Evolutionary conservation across 2,113 vertebrate species (phyloP).

Genomic region (Myotis yumanensis): DNA sequence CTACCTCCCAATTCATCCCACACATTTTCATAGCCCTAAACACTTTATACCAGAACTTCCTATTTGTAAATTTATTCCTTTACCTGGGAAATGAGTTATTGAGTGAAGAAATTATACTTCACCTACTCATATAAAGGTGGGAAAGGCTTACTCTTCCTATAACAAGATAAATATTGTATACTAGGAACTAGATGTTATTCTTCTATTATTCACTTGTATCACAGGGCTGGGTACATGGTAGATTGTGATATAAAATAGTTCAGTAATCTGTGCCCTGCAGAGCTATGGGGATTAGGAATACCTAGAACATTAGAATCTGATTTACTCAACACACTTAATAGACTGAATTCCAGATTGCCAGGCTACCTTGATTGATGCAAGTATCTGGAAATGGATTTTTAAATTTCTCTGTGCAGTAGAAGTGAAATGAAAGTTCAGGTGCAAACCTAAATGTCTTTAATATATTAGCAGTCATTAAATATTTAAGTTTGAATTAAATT

Average conservation of each 20-base stretch:
- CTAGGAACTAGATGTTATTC: background rate
- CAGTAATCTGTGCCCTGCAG: background rate
- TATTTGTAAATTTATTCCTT: background rate
- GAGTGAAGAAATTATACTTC: background rate
- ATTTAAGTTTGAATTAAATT: conserved; percentile 56
- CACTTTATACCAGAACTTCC: background rate
- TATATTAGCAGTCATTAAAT: conserved; percentile 48
- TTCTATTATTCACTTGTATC: background rate
- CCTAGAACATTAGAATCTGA: background rate
- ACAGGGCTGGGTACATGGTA: background rate
- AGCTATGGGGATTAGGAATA: background rate
- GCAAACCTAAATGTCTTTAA: conserved; percentile 46
- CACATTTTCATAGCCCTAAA: background rate
- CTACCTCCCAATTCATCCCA: background rate
- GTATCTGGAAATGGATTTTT: conserved; percentile 25
- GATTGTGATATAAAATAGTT: background rate
- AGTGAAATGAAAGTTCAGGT: conserved; percentile 48
- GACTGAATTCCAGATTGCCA: background rate
- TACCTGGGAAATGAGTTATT: background rate
- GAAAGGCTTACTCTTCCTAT: background rate
- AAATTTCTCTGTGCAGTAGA: conserved; percentile 48
- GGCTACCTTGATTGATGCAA: background rate
- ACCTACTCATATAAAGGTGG: background rate
- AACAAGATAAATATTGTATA: background rate
- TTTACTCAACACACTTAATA: background rate